Base-by-base conservation (phyloP, 2,113 vertebrate genomes). In the Beaufortia kweichowensis region DNA sequence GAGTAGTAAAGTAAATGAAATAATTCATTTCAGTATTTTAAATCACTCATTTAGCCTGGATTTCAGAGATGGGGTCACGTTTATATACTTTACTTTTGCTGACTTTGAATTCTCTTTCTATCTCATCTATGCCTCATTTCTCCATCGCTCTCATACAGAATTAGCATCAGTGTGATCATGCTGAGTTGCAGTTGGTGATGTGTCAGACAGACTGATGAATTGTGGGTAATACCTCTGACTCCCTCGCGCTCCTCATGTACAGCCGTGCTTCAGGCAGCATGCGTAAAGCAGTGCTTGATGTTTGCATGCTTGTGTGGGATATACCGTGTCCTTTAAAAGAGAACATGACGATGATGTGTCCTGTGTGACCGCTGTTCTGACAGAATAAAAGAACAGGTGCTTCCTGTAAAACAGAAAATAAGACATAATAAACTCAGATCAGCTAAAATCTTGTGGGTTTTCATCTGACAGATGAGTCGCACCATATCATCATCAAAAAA, bases 121-220 rank as follows among this genome's bases (percentile, higher is more conserved):
- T 60, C 59, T 9, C 70, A 39, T 55, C 26, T 6, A n/a, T 61
- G 10, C 10, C 43, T 72, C 79, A 21, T 24, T 8, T 53, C 41
- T 55, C 19, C 53, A 29, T 73, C 19, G 63, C 35, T 66, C 31
- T 67, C 14, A 68, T 28, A 64, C 46, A 60, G 29, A 57, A 33
- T 29, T 68, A 57, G 53, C 28, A 10, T 76, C 33, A 23, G 15
- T 14, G 28, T 71, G 21, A n/a, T 78, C 39, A 59, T n/a, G 35
- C 48, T 41, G 29, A 28, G 48, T 61, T 41, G 73, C 75, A 76
- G 81, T 65, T 60, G 73, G 31, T 50, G 63, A 77, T 31, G 53
- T 66, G 53, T 79, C 81, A 76, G 68, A 31, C 19, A 12, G 55
- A 41, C 55, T 56, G 69, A 83, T 74, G 74, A 77, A 74, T 80